These are phyloP conservation scores for Polymixis lichenea DNA, from an alignment of 2,888 invertebrate species.

Conservation along the genomic window DNA sequence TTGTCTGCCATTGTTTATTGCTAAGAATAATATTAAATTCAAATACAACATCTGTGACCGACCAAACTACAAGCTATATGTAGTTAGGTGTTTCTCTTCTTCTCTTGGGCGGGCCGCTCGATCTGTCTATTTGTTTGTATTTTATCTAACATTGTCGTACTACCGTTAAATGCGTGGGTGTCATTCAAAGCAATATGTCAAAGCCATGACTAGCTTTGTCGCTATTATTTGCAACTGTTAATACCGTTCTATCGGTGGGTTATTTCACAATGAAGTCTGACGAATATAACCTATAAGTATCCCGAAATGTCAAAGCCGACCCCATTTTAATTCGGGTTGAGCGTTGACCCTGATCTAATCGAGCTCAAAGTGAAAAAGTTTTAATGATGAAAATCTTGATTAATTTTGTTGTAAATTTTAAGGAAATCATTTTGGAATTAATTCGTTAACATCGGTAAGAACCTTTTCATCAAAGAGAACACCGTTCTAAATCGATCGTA, in stretches of 20 bases:
- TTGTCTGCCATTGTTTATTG: slow-evolving; percentile 17
- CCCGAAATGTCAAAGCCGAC: not conserved
- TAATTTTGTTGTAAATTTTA: not conserved
- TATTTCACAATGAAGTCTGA: not conserved
- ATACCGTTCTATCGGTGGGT: not conserved
- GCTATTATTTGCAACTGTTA: slow-evolving; percentile 20
- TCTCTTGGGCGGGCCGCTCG: not conserved
- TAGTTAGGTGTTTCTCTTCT: not conserved
- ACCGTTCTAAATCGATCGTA: not conserved
- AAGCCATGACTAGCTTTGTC: not conserved
- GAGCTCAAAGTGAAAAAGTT: not conserved
- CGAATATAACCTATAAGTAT: not conserved
- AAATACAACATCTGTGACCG: not conserved
- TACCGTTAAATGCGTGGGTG: slow-evolving; percentile 38
- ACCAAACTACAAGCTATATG: not conserved
- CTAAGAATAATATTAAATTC: not conserved
- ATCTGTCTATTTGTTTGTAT: not conserved
- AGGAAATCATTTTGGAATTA: not conserved
- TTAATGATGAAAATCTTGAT: not conserved
- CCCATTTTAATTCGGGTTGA: not conserved
- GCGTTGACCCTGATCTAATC: not conserved
- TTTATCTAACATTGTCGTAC: slow-evolving; percentile 2
- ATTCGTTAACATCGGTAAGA: not conserved
- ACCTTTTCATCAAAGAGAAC: not conserved
- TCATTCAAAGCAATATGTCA: slow-evolving; percentile 34